Percentiles rank a stretch among this genome's conserved stretches.
phyloP scores from a whole-genome alignment of 2,888 invertebrate species.

The Agrochola macilenta region DNA sequence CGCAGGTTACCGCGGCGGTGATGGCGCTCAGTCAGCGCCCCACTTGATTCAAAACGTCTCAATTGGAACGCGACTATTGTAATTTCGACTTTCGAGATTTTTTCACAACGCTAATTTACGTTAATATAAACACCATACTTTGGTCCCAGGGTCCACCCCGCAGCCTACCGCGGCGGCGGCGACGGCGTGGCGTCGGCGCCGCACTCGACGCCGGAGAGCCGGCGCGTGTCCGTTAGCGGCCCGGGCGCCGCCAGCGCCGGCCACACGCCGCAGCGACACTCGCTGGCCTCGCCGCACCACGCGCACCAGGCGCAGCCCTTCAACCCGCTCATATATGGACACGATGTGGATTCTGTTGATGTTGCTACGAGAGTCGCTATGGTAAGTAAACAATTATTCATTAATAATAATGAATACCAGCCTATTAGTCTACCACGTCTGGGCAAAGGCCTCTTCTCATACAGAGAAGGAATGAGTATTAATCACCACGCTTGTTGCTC shows the following conservation, averaged over 20 bases:
- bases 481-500: too few species aligned
- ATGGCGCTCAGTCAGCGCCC: neutral
- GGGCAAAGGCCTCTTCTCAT: too few species aligned
- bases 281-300: conserved; percentile 83
- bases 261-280: conserved; percentile 84
- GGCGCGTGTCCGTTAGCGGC: conserved; percentile 81
- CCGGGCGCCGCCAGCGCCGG: conserved; percentile 76
- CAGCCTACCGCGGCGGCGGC: conserved; percentile 74
- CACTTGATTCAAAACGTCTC: neutral
- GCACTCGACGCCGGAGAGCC: conserved; percentile 85
- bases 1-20: neutral
- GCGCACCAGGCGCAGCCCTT: conserved; percentile 87
- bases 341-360: conserved; percentile 99
- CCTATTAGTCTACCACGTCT: too few species aligned
- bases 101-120: too few species aligned
- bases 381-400: conserved; percentile 60
- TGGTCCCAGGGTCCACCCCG: conserved; percentile 79
- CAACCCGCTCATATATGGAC: conserved; percentile 97
- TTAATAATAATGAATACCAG: too few species aligned
- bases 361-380: conserved; percentile 97
- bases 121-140: neutral
- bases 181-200: conserved; percentile 80
- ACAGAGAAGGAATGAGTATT: too few species aligned
- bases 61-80: neutral
- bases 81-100: neutral